Evolutionary conservation across 2,113 vertebrate species (phyloP).

Genomic region (Amphiprion ocellaris): DNA sequence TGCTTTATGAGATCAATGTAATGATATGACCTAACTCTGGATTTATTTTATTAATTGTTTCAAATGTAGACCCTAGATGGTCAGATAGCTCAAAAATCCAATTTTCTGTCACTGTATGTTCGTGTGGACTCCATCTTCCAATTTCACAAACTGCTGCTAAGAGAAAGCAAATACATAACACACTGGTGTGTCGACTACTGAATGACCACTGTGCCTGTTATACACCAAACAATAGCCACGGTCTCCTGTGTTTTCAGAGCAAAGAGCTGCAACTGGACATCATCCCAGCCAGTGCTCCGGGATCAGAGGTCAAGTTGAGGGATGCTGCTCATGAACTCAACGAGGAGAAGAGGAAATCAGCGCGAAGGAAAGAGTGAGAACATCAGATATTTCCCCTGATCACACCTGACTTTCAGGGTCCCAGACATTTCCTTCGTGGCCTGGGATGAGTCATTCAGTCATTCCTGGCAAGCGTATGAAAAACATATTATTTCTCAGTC

Average conservation of each 20-base stretch:
- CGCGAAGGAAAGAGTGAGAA: constrained; percentile 96
- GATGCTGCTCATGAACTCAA: constrained; percentile 98
- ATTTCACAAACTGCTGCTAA: constrained; percentile 35
- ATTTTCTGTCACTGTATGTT: background rate
- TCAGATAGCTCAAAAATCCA: background rate
- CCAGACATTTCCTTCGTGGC: background rate
- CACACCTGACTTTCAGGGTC: background rate
- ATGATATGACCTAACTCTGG: background rate
- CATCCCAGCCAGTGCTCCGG: constrained; percentile 95
- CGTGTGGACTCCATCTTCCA: background rate
- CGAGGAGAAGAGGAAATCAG: constrained; percentile 97
- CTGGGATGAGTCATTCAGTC: background rate
- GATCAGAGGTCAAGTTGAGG: constrained; percentile 97
- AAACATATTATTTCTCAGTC: constrained; percentile 2
- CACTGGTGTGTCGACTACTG: constrained; percentile 12
- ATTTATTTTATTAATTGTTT: background rate
- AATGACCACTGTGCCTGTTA: constrained; percentile 13
- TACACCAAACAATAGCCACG: constrained; percentile 27
- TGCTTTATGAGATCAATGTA: background rate
- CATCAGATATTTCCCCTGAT: background rate
- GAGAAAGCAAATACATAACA: constrained; percentile 12
- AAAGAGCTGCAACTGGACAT: constrained; percentile 98
- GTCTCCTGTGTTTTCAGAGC: constrained; percentile 85
- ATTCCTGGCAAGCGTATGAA: constrained; percentile 9
- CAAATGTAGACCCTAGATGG: background rate